Conservation (phyloP, 2,113 vertebrate species). For the Clarias magur region DNA sequence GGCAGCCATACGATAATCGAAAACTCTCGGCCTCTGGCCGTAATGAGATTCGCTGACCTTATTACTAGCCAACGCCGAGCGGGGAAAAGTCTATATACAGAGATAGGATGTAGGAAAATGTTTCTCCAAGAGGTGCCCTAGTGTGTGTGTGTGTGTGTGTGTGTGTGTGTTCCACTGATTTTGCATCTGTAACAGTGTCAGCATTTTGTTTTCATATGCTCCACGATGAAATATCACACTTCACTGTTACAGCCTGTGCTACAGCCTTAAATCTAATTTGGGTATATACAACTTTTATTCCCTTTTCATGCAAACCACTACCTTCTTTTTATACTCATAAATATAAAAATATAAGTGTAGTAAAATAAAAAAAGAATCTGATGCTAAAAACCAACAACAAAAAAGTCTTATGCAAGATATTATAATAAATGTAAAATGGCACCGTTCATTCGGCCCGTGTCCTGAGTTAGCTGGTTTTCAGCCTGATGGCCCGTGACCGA, state of each 20-base stretch:
- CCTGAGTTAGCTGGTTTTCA: too few species aligned
- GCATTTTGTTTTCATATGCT: slow-evolving; percentile 41
- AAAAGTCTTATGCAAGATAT: background rate
- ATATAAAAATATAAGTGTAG: background rate
- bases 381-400: background rate
- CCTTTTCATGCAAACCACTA: background rate
- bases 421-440: background rate
- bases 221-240: slow-evolving; percentile 35
- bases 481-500: too few species aligned
- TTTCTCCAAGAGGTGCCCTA: slow-evolving; percentile 19
- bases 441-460: too few species aligned
- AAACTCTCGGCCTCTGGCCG: slow-evolving; percentile 59
- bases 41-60: slow-evolving; percentile 53
- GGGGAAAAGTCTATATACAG: slow-evolving; percentile 36
- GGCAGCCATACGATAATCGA: slow-evolving; percentile 64
- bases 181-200: slow-evolving; percentile 47
- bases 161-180: slow-evolving; percentile 7
- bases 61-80: slow-evolving; percentile 45
- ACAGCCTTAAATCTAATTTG: background rate
- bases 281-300: background rate
- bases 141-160: slow-evolving; percentile 6
- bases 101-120: slow-evolving; percentile 22
- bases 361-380: background rate
- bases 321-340: background rate
- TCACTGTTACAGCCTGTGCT: background rate